phyloP scores from a whole-genome alignment of 1,140 invertebrate genomes.

The Drosophila prosaltans region DNA sequence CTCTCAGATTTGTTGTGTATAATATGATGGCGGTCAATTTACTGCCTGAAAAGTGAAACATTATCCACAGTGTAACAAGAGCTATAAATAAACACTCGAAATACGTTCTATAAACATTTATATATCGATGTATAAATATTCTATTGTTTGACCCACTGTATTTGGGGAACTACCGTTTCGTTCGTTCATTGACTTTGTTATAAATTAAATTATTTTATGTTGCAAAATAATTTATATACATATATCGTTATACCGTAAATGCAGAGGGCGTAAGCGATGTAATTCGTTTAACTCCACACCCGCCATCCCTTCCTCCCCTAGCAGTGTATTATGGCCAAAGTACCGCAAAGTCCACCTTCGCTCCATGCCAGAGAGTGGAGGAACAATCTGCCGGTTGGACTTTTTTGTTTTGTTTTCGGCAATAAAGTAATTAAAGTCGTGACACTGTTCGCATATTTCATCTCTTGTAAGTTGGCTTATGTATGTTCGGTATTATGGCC shows the following conservation, averaged over 20 bases:
- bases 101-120: too few species aligned
- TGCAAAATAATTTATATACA: constrained; percentile 26
- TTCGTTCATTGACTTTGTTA: constrained; percentile 42
- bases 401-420: constrained; percentile 26
- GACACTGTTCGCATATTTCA: constrained; percentile 69
- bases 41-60: constrained; percentile 40
- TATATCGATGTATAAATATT: too few species aligned
- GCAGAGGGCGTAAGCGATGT: constrained; percentile 61
- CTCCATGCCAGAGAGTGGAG: neutral
- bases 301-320: neutral
- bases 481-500: neutral
- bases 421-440: constrained; percentile 79
- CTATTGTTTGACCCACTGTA: constrained; percentile 55
- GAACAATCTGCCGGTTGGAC: neutral
- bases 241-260: constrained; percentile 62
- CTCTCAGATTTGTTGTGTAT: constrained; percentile 33
- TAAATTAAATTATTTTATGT: constrained; percentile 66
- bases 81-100: too few species aligned
- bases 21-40: constrained; percentile 56
- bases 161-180: neutral
- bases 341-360: constrained; percentile 65
- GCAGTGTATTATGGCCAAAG: constrained; percentile 50
- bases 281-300: constrained; percentile 37
- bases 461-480: neutral
- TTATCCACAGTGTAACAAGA: neutral